These are phyloP conservation scores for Campoletis sonorensis DNA, from an alignment of 1,140 invertebrate genomes.

Conservation along the genomic window DNA sequence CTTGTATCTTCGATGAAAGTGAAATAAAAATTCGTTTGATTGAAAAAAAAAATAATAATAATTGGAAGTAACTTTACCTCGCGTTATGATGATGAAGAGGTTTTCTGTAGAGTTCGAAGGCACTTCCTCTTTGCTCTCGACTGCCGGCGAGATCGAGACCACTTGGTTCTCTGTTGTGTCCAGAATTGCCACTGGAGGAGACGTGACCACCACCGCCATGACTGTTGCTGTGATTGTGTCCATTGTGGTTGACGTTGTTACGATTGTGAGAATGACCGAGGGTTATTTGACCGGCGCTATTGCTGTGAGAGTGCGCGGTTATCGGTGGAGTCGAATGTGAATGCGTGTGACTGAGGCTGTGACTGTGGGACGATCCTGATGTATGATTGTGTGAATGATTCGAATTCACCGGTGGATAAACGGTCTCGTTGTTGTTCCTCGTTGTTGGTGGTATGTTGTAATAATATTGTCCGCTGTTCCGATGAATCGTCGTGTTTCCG, in stretches of 20 bases:
- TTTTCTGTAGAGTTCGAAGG: constrained; percentile 96
- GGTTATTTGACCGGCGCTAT: constrained; percentile 72
- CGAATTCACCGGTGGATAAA: constrained; percentile 69
- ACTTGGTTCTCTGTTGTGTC: constrained; percentile 78
- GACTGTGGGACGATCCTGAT: constrained; percentile 69
- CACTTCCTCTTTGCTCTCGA: constrained; percentile 93
- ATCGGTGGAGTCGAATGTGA: constrained; percentile 77
- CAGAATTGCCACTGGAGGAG: constrained; percentile 57
- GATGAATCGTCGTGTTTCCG: constrained; percentile 60
- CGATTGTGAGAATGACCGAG: constrained; percentile 75
- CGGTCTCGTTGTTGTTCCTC: constrained; percentile 69
- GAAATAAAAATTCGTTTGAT: no score
- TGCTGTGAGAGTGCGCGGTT: constrained; percentile 75
- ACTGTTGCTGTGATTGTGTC: constrained; percentile 68
- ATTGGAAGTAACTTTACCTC: constrained; percentile 77
- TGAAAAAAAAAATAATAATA: no score
- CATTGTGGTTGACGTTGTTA: constrained; percentile 71
- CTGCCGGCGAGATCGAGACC: constrained; percentile 87
- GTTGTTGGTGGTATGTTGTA: constrained; percentile 79
- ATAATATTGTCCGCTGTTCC: constrained; percentile 78
- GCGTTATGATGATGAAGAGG: constrained; percentile 87
- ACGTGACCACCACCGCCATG: constrained; percentile 59
- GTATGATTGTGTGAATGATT: constrained; percentile 76
- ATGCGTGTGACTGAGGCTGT: constrained; percentile 76
- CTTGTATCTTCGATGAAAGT: no score